phyloP scores from a whole-genome alignment of 2,888 invertebrate species.

The Parnassius mnemosyne region DNA sequence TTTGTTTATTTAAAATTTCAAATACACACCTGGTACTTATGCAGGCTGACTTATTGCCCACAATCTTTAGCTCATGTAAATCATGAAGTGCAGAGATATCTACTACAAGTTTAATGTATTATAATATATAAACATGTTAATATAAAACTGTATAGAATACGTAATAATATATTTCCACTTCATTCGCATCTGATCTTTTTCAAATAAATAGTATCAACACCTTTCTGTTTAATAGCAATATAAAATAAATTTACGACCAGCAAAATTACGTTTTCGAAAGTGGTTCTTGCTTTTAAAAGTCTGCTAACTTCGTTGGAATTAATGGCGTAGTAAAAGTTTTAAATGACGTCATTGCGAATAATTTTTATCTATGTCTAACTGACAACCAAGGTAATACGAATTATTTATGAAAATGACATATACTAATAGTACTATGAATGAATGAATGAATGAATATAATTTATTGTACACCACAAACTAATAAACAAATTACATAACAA shows the following conservation, averaged over 20 bases:
- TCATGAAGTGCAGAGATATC: too few relatives aligned
- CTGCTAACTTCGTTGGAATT: conserved; percentile 1
- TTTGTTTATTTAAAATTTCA: too few relatives aligned
- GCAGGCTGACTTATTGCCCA: too few relatives aligned
- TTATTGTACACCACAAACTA: too few relatives aligned
- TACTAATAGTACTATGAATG: too few relatives aligned
- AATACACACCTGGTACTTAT: too few relatives aligned
- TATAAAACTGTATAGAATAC: conserved; percentile 2
- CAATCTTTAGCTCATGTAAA: too few relatives aligned
- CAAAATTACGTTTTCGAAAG: conserved; percentile 14
- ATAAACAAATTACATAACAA: too few relatives aligned
- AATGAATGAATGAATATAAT: too few relatives aligned
- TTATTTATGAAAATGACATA: background rate
- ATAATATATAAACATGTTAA: too few relatives aligned
- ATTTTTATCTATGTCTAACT: conserved; percentile 10
- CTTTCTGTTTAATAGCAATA: conserved; percentile 16
- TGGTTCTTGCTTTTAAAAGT: conserved; percentile 12
- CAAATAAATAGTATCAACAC: conserved; percentile 24
- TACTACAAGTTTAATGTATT: too few relatives aligned
- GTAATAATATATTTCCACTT: conserved; percentile 19
- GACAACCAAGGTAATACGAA: conserved; percentile 7
- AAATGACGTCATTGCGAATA: conserved; percentile 16
- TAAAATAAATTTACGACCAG: conserved; percentile 15
- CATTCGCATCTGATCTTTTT: conserved; percentile 3
- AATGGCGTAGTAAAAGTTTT: conserved; percentile 16